These are phyloP conservation scores for Brevimyrus niger DNA, from an alignment of 2,113 vertebrate species.

Conservation along the genomic window DNA sequence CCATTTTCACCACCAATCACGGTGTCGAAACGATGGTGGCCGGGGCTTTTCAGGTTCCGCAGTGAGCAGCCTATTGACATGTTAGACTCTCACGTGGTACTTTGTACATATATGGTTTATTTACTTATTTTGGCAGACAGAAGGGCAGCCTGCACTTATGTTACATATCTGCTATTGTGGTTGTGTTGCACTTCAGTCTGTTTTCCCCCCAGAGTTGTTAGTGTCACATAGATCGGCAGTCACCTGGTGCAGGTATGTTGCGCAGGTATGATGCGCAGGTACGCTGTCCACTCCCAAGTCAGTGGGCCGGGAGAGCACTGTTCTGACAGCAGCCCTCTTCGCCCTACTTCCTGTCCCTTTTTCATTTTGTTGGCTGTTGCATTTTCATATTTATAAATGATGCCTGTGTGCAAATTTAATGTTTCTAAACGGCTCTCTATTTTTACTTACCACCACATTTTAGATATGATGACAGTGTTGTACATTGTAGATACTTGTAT, in stretches of 20 bases:
- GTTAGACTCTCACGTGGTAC: background rate
- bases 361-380: background rate
- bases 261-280: background rate
- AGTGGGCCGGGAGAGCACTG: background rate
- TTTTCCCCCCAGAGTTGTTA: background rate
- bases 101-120: background rate
- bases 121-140: background rate
- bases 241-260: background rate
- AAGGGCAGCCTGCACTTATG: background rate
- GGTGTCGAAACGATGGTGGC: background rate
- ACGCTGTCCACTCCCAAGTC: background rate
- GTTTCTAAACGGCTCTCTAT: background rate
- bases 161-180: background rate
- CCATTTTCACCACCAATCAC: background rate
- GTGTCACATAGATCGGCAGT: background rate
- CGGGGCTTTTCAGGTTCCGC: background rate
- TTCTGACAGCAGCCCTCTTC: background rate
- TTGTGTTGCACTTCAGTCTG: background rate
- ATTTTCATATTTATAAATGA: background rate
- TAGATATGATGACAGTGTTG: background rate
- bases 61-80: background rate
- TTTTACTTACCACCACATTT: background rate
- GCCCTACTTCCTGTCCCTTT: background rate
- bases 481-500: background rate
- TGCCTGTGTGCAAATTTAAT: background rate